Conservation (phyloP, 2,797 vertebrate genomes). For the Hypotaenidia okinawae region DNA sequence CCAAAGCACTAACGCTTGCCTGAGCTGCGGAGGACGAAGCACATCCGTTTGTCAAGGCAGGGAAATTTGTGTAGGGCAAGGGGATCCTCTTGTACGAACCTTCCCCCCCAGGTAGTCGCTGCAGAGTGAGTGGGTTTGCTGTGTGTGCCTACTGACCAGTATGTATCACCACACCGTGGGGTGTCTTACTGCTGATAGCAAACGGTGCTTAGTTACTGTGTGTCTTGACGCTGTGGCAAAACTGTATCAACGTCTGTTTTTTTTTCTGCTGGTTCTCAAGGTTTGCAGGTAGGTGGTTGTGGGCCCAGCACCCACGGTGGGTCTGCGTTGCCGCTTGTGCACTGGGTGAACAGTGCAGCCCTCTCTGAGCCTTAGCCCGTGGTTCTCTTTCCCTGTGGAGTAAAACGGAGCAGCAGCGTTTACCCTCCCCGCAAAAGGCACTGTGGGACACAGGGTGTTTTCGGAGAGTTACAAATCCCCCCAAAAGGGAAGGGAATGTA, state of each 20-base stretch:
- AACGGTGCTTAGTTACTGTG: constrained; percentile 56
- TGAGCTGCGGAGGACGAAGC: neutral
- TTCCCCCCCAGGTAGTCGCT: neutral
- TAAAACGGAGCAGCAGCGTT: neutral
- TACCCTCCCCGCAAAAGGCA: neutral
- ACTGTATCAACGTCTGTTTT: constrained; percentile 26
- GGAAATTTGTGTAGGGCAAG: neutral
- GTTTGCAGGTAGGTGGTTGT: constrained; percentile 59
- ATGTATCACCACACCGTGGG: constrained; percentile 72
- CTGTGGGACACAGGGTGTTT: neutral
- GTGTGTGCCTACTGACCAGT: constrained; percentile 50
- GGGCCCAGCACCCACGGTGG: neutral
- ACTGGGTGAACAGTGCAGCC: neutral
- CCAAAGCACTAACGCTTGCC: neutral
- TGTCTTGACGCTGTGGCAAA: constrained; percentile 57
- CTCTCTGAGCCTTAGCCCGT: neutral
- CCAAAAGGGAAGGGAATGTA: neutral
- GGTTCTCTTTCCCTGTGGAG: neutral
- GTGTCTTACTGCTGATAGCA: constrained; percentile 69
- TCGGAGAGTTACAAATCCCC: neutral
- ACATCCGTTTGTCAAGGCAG: neutral
- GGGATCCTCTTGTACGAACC: neutral
- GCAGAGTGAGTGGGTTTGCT: constrained; percentile 61
- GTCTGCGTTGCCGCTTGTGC: neutral
- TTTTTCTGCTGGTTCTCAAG: constrained; percentile 51